These are phyloP conservation scores for Apis cerana DNA, from an alignment of 1,140 invertebrate genomes.

Conservation along the genomic window DNA sequence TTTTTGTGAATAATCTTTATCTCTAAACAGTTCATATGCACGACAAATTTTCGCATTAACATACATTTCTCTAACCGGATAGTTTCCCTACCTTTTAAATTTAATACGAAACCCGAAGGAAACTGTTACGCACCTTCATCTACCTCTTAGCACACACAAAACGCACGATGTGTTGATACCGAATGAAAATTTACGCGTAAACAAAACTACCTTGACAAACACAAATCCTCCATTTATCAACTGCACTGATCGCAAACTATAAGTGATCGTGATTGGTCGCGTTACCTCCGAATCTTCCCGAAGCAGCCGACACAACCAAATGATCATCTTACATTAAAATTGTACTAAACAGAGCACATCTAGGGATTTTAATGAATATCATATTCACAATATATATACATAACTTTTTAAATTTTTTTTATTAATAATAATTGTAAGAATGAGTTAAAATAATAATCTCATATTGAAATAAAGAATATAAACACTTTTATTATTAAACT, in stretches of 20 bases:
- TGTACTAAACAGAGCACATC: background rate
- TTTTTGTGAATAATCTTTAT: constrained; percentile 46
- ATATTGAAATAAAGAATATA: background rate
- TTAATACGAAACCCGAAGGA: constrained; percentile 24
- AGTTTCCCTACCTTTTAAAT: constrained; percentile 35
- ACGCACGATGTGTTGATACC: constrained; percentile 73
- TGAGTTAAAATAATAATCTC: too few relatives aligned
- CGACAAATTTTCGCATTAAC: constrained; percentile 41
- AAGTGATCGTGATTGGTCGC: constrained; percentile 65
- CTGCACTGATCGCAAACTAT: constrained; percentile 72
- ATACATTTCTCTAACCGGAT: constrained; percentile 29
- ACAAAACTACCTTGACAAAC: constrained; percentile 82
- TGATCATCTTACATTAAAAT: background rate
- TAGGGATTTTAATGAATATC: background rate
- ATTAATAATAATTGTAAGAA: background rate
- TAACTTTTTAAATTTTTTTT: background rate
- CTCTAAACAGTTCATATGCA: constrained; percentile 45
- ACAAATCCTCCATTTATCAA: constrained; percentile 80
- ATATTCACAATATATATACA: background rate
- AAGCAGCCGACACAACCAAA: constrained; percentile 52
- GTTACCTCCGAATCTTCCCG: constrained; percentile 61
- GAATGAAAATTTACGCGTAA: constrained; percentile 79
- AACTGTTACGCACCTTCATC: constrained; percentile 80
- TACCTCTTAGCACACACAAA: constrained; percentile 79
- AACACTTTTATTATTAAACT: background rate